A percentile compares a stretch with the other conserved stretches of the same genome.
Conservation (phyloP, 2,888 invertebrate genomes). For the Drosophila meridiana region DNA sequence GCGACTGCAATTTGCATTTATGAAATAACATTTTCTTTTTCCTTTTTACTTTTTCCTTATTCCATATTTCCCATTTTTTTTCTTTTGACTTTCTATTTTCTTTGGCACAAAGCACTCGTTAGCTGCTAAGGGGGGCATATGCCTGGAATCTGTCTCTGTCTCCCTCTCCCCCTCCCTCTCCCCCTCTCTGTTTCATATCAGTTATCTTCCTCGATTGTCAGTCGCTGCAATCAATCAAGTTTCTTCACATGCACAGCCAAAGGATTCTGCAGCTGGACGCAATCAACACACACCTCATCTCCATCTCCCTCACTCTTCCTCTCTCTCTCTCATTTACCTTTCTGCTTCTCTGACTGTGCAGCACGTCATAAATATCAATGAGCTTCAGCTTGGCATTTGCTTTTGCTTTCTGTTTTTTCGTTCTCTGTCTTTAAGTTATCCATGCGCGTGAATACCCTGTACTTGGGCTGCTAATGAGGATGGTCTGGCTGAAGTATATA, state of each 20-base stretch:
- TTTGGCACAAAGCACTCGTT: conserved; percentile 62
- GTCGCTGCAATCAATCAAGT: conserved; percentile 51
- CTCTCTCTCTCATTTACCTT: not conserved
- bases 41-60: conserved; percentile 13
- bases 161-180: not conserved
- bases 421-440: conserved; percentile 4
- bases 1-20: conserved; percentile 71
- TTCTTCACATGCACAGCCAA: conserved; percentile 35
- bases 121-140: conserved; percentile 23
- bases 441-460: conserved; percentile 1
- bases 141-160: not conserved
- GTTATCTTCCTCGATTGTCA: conserved; percentile 27
- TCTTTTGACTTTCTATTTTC: conserved; percentile 24
- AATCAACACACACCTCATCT: conserved; percentile 23
- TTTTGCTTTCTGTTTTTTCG: not conserved
- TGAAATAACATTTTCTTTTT: conserved; percentile 69
- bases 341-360: not conserved
- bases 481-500: not conserved
- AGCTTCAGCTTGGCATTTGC: conserved; percentile 8
- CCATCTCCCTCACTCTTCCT: not conserved
- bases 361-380: conserved; percentile 15
- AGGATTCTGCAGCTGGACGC: conserved; percentile 31
- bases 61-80: conserved; percentile 30
- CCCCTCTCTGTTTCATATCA: not conserved
- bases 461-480: not conserved